Evolutionary conservation across 2,113 vertebrate genomes (phyloP), one percentile per base, ranked within the genome.

Genomic region (Scomber colias): DNA sequence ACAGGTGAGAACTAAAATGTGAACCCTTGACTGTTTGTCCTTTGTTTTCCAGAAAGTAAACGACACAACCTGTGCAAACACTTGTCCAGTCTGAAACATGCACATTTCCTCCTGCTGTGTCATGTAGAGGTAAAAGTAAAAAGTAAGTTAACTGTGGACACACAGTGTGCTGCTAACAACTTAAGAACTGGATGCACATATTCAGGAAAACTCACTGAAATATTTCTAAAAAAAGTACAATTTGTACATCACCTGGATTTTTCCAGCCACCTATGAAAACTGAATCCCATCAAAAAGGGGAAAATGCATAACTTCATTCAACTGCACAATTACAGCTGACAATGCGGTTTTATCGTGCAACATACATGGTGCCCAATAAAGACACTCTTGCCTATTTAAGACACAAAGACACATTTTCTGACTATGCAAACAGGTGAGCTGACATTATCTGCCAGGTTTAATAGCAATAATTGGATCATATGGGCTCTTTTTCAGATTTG

Each of bases 401-500:
- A 86, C 66, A 83, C 56, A 75, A 12, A 3, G 16, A 87, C 48
- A 77, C 48, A 61, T 77, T 76, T 88, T 83, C 54, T 69, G 75
- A 79, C 85, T 83, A 85, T 89, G 82, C 66, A 85, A 84, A 85
- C 59, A 81, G 54, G 83, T 64, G 68, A 68, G n/a, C 67, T 72
- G 60, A 75, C 65, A 54, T 75, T 17, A 56, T 74, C 75, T 54
- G 71, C 71, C 79, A 83, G 49, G 50, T 88, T 90, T 79, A 64
- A 69, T 48, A 79, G 81, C 82, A 90, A 75, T 69, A 73, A 57
- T 13, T 68, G 5, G 79, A 76, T 71, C 61, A 62, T n/a, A 31
- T 35, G 56, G 63, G 65, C 71, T 79, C 65, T 49, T 66, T 50
- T 67, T 72, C 16, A 12, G 48, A 74, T 65, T 44, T 55, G 83